Evolutionary conservation across 2,797 vertebrate species (phyloP), one percentile per base, ranked within the genome.

Genomic region (Thamnophis elegans): DNA sequence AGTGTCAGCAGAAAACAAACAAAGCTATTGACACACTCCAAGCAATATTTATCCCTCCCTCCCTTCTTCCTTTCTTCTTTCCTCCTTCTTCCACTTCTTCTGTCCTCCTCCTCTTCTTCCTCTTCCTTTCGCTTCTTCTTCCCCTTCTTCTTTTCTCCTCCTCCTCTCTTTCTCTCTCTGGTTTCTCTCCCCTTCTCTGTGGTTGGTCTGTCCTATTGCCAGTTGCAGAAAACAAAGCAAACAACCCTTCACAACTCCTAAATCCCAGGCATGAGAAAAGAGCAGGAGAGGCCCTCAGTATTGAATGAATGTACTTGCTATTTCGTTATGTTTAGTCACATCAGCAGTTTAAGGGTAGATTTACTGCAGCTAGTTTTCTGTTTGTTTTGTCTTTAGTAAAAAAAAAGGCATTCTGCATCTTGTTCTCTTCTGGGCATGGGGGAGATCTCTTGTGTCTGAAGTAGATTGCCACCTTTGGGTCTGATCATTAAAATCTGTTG

Each of bases 121-220:
- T 56, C 47, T 1, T 7, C 4, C 28, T 53, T 42, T 42, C 42
- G 42, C 26, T 1, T 42, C 0, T 20, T 47, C 4, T 2, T 20
- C 36, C 36, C 92, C 94, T 9, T 12, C 26, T 94, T 92, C n/a
- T n/a, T 56, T 51, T 5, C 47, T 51, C 47, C 47, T 51, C 47
- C 54, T 94, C 94, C 91, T 16, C 59, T 36, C 6, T 51, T 12
- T 56, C 8, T 55, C n/a, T 36, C 1, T 55, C 6, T 68, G 0
- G 1, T 18, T 18, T 32, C 16, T 18, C 32, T 73, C 88, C 10
- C 36, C 89, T 55, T 42, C 22, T 0, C 16, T 1, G 51, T 58
- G n/a, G 56, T 94, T 42, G 13, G 54, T 14, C 25, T 59, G 11
- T 22, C 11, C 14, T 85, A 59, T n/a, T 91, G 42, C 55, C 47